Base-by-base conservation (phyloP, 1,140 invertebrate genomes). In the Orius laevigatus region DNA sequence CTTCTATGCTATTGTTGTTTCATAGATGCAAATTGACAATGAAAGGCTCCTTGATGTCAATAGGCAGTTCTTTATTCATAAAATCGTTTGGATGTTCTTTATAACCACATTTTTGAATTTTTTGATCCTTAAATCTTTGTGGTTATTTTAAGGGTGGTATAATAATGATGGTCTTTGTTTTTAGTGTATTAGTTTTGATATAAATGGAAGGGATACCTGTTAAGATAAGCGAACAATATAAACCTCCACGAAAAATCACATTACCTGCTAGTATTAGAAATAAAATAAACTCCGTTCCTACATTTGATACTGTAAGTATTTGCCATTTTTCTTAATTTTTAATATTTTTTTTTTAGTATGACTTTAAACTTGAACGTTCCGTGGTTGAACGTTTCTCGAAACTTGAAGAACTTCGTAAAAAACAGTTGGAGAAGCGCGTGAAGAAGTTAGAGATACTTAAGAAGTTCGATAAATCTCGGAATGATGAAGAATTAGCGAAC, bases 171-270 rank as follows among this genome's bases (percentile, higher is more conserved):
- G n/a, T n/a, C n/a, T n/a, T n/a, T n/a, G n/a, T 25, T 25, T 25
- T 25, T 25, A 25, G 25, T 25, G 25, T 25, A 4, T 25, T 25
- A 25, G 25, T 25, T 25, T 25, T 25, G 25, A 25, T 25, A 25
- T 25, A 25, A 25, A 79, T 85, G 75, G 84, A 87, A 64, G 80
- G 77, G 53, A 75, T 88, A 52, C 76, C 82, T 49, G 84, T 90
- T 38, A 87, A 87, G 71, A 87, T 90, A 62, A 78, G 80, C 40
- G 82, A 87, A 65, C 79, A 77, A 52, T 87, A 84, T 57, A 82
- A 84, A 64, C 77, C 81, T 49, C 83, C 83, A 12, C 73, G 74
- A 48, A 72, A 72, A 63, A 75, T 84, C 42, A 71, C 75, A 52
- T 61, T 85, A 54, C 76, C 80, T 38, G 73, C 76, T 51, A 72